Conservation (phyloP, 1,140 invertebrate species). For the Adoxophyes honmai region DNA sequence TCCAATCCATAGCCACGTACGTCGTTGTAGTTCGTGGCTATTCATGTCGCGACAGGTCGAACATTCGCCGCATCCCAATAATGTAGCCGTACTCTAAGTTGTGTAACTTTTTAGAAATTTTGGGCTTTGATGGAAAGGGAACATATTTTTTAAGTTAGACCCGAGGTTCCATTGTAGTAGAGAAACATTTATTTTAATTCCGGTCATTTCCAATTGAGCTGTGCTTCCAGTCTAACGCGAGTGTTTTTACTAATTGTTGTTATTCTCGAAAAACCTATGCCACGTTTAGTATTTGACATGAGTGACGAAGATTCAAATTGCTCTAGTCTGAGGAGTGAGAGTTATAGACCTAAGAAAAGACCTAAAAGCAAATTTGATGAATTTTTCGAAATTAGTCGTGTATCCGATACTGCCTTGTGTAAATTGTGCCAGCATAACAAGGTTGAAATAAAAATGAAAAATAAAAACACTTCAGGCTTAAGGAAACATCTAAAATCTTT, state of each 20-base stretch:
- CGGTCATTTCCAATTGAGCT: constrained; percentile 8
- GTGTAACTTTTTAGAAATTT: too few species aligned
- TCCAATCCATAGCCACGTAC: too few species aligned
- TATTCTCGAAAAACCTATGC: constrained; percentile 3
- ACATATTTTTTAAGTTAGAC: too few species aligned
- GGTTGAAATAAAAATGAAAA: constrained; percentile 14
- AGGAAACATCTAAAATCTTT: constrained; percentile 12
- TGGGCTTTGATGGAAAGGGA: too few species aligned
- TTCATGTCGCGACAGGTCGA: too few species aligned
- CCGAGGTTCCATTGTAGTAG: too few species aligned
- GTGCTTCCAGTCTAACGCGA: constrained; percentile 5
- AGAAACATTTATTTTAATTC: constrained; percentile 6
- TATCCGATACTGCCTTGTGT: constrained; percentile 4
- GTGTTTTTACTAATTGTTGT: constrained; percentile 9
- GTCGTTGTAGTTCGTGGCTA: too few species aligned
- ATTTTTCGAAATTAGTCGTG: neutral
- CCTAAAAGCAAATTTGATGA: constrained; percentile 7
- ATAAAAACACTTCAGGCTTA: constrained; percentile 11
- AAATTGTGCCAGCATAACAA: constrained; percentile 11
- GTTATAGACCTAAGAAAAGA: constrained; percentile 11
- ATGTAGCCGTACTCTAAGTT: too few species aligned
- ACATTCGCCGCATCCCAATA: too few species aligned
- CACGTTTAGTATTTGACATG: constrained; percentile 2
- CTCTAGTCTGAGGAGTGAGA: constrained; percentile 4
- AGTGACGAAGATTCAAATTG: constrained; percentile 13